phyloP scores from a whole-genome alignment of 2,113 vertebrate genomes.

The Zosterops pallidus region DNA sequence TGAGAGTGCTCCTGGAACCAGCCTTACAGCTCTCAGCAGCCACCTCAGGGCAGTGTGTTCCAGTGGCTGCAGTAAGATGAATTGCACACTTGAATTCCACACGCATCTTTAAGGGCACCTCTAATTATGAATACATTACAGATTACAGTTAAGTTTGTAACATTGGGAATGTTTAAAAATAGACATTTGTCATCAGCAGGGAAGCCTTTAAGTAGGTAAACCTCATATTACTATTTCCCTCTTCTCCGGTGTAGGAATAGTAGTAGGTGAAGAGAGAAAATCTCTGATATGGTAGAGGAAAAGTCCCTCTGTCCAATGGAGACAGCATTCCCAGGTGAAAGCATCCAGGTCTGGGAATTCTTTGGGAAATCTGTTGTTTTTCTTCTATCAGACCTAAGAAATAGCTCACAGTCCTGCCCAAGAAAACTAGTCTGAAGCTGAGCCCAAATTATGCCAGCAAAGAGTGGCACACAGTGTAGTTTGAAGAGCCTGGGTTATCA shows the following conservation, averaged over 20 bases:
- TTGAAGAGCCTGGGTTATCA: not conserved
- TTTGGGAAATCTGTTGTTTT: not conserved
- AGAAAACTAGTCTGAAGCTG: not conserved
- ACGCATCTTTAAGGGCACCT: not conserved
- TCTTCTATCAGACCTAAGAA: not conserved
- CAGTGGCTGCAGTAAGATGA: not conserved
- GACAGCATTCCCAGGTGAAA: not conserved
- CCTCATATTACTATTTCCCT: not conserved
- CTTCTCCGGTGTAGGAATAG: not conserved
- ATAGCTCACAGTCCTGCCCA: not conserved
- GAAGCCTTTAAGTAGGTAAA: not conserved
- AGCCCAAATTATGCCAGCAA: not conserved
- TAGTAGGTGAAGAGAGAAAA: not conserved
- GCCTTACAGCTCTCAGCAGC: not conserved
- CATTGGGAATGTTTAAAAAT: not conserved
- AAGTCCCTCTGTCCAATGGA: not conserved
- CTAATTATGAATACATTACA: not conserved
- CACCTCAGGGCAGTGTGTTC: not conserved
- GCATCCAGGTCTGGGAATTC: not conserved
- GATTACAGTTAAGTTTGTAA: not conserved
- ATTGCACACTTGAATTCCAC: not conserved
- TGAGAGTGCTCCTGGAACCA: not conserved
- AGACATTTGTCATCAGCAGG: not conserved
- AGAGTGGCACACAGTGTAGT: not conserved
- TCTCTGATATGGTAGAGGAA: not conserved